phyloP scores from a whole-genome alignment of 1,140 invertebrate species.

The Leptopilina clavipes region DNA sequence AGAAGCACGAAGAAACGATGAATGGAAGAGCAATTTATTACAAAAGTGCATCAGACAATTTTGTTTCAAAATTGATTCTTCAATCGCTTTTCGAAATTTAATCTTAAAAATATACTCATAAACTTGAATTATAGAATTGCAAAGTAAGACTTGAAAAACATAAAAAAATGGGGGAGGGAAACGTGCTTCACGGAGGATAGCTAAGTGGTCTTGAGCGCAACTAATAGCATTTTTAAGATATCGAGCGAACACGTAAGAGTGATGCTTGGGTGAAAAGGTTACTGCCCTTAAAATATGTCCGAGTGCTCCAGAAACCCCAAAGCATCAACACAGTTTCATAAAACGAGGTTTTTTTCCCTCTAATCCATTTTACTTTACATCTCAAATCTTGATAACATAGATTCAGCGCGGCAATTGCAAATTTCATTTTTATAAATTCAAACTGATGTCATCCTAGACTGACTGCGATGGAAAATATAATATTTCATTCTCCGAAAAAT shows the following conservation, averaged over 20 bases:
- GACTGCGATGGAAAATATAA: too few species aligned
- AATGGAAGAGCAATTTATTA: slow-evolving; percentile 3
- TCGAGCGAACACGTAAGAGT: slow-evolving; percentile 47
- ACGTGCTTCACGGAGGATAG: neutral
- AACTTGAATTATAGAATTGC: neutral
- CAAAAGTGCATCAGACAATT: neutral
- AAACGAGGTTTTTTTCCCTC: slow-evolving; percentile 1
- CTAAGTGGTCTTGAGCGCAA: slow-evolving; percentile 48
- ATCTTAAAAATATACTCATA: too few species aligned
- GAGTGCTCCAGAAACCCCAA: slow-evolving; percentile 57
- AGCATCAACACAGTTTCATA: slow-evolving; percentile 33
- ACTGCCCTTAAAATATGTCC: slow-evolving; percentile 56
- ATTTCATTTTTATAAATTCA: neutral
- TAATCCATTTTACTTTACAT: slow-evolving; percentile 6
- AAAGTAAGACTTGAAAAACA: neutral
- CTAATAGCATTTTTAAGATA: slow-evolving; percentile 58
- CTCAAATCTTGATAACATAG: slow-evolving; percentile 14
- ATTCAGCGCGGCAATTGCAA: neutral
- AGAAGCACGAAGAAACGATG: slow-evolving; percentile 18
- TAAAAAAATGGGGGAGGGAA: neutral
- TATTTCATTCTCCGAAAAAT: too few species aligned
- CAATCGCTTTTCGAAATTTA: neutral
- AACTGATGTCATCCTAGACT: too few species aligned
- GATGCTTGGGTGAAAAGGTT: slow-evolving; percentile 45
- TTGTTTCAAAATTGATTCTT: neutral